Evolutionary conservation across 2,113 vertebrate genomes (phyloP).

Genomic region (Excalfactoria chinensis): DNA sequence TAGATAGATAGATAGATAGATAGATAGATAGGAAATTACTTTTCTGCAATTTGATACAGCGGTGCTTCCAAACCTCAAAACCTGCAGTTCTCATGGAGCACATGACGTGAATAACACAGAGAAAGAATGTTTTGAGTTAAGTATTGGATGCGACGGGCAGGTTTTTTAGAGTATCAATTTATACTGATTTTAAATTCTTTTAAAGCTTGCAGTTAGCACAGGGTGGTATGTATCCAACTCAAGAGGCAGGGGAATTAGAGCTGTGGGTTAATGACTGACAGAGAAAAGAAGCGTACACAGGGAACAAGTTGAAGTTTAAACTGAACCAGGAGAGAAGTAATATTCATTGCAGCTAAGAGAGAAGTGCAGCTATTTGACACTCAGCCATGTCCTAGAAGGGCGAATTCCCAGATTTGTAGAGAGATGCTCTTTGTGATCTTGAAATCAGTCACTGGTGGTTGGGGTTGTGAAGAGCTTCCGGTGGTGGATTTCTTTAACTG

Average conservation of each 20-base stretch:
- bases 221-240: background rate
- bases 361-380: background rate
- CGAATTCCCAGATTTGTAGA: background rate
- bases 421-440: background rate
- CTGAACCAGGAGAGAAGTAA: background rate
- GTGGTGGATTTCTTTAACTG: slow-evolving; percentile 12
- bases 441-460: background rate
- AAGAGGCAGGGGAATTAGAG: background rate
- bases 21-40: background rate
- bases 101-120: slow-evolving; percentile 59
- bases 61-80: slow-evolving; percentile 70
- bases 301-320: slow-evolving; percentile 35
- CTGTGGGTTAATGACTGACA: background rate
- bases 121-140: slow-evolving; percentile 64
- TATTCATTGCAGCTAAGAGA: slow-evolving; percentile 16
- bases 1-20: background rate
- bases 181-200: slow-evolving; percentile 10
- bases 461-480: background rate
- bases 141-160: slow-evolving; percentile 34
- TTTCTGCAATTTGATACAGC: slow-evolving; percentile 53
- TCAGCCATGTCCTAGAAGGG: background rate
- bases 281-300: background rate
- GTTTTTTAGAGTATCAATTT: background rate
- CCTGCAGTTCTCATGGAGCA: slow-evolving; percentile 59
- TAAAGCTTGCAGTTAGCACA: background rate